Evolutionary conservation across 1,140 invertebrate species (phyloP), one percentile per base, ranked within the genome.

Genomic region (Xylocopa sonorina): DNA sequence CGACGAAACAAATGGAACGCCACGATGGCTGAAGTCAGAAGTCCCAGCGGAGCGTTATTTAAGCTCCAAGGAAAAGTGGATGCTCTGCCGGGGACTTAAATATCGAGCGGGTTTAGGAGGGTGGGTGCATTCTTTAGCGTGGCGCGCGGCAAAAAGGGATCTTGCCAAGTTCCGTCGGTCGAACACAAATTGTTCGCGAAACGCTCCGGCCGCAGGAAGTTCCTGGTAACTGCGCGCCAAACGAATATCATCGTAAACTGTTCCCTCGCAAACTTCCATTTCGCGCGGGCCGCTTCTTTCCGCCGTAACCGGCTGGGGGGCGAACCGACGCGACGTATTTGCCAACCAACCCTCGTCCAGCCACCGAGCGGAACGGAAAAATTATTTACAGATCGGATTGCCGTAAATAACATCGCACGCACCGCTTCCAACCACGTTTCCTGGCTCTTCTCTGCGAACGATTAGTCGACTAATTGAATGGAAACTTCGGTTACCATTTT

Each of bases 221-320:
- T 73, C 18, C 53, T 12, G 38, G 55, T 32, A 62, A 73, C 55
- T 16, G 21, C 14, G 55, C 55, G 69, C 55, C 41, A 62, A 73
- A 58, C 32, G 55, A 62, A 62, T 73, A 73, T 73, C 69, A 60
- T 73, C 69, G n/a, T 73, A 73, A 73, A 73, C 69, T 48, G 55
- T 48, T 34, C 3, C 55, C n/a, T n/a, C 55, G n/a, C 69, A n/a
- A 71, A 71, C 68, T 57, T 71, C 18, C 38, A 67, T 50, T 32
- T n/a, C n/a, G n/a, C n/a, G n/a, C 43, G 18, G 12, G 55, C 43
- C n/a, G 69, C 43, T 60, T 48, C 43, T 73, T 60, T 73, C 29
- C n/a, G n/a, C n/a, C n/a, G n/a, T n/a, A n/a, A 14, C 27, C 68
- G 24, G 46, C 46, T 24, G n/a, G 18, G 12, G 21, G 27, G 50